Conservation (phyloP, 1,140 invertebrate species). For the Littorina saxatilis region DNA sequence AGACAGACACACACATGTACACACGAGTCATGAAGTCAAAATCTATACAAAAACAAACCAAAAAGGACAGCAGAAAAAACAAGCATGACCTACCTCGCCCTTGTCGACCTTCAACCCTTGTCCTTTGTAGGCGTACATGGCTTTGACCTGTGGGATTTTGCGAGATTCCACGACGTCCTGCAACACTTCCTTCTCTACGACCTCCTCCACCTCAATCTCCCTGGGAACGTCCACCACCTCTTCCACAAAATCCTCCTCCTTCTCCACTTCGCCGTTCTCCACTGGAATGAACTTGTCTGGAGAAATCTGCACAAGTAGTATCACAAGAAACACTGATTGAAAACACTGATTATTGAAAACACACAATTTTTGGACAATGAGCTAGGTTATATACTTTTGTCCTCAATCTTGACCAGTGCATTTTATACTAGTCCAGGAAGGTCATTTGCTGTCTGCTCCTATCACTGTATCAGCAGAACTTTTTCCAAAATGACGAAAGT, state of each 20-base stretch:
- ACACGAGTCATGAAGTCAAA: no score
- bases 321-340: no score
- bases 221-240: conserved; percentile 85
- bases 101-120: conserved; percentile 92
- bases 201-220: conserved; percentile 89
- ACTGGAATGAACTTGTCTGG: conserved; percentile 65
- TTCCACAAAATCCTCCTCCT: conserved; percentile 75
- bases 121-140: conserved; percentile 92
- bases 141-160: conserved; percentile 90
- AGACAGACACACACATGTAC: no score
- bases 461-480: no score
- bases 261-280: conserved; percentile 68
- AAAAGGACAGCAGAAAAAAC: not conserved
- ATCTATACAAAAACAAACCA: not conserved
- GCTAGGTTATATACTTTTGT: no score
- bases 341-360: no score
- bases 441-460: no score
- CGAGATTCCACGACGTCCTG: conserved; percentile 90
- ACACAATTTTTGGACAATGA: no score
- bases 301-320: conserved; percentile 51
- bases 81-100: conserved; percentile 83
- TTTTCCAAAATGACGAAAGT: no score
- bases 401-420: no score
- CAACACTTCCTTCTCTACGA: conserved; percentile 89
- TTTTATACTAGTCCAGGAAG: no score